Evolutionary conservation across 2,113 vertebrate species (phyloP).

Genomic region (Boulengeromyrus knoepffleri): DNA sequence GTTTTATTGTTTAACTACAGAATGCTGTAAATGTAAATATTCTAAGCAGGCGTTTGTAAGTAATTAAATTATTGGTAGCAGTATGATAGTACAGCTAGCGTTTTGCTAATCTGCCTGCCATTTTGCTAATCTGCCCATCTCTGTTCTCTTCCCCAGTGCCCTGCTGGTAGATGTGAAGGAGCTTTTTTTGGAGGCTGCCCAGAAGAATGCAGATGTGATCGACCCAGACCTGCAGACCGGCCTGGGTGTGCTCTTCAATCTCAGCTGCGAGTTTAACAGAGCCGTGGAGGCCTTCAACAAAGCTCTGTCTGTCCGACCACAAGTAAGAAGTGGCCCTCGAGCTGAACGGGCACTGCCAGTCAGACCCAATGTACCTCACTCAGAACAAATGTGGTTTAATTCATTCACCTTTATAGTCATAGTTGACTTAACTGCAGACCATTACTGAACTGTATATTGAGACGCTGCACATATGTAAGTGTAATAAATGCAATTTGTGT

Average conservation of each 20-base stretch:
- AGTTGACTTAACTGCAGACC: background rate
- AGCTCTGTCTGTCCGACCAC: constrained; percentile 87
- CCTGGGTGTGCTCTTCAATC: constrained; percentile 90
- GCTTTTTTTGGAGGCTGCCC: constrained; percentile 85
- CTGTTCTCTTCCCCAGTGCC: constrained; percentile 53
- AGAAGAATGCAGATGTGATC: constrained; percentile 79
- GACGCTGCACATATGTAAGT: background rate
- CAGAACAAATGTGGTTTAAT: background rate
- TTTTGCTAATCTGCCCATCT: background rate
- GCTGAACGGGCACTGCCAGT: background rate
- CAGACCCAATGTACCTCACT: background rate
- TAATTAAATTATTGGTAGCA: background rate
- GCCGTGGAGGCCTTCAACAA: constrained; percentile 95
- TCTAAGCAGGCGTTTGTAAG: background rate
- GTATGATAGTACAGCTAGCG: background rate
- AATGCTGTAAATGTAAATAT: background rate
- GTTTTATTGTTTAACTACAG: background rate
- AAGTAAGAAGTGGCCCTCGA: constrained; percentile 58
- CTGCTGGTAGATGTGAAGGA: constrained; percentile 85
- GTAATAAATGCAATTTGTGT: background rate
- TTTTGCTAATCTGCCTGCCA: background rate
- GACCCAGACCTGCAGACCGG: constrained; percentile 95
- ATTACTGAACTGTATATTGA: background rate
- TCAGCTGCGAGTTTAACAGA: constrained; percentile 92
- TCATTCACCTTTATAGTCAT: background rate